phyloP scores from a whole-genome alignment of 1,140 invertebrate genomes.

The Eumaeus atala region DNA sequence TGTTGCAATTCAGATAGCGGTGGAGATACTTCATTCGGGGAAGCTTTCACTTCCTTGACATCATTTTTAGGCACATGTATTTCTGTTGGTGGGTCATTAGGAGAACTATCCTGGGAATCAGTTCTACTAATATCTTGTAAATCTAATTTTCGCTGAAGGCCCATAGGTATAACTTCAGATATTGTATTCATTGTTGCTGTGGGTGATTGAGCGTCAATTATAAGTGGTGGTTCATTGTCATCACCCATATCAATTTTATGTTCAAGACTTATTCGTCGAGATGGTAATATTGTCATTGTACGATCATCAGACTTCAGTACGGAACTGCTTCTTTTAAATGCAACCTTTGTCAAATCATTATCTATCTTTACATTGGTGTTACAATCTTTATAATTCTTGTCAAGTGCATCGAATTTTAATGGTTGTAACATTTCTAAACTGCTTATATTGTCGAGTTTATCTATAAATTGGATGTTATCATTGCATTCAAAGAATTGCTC shows the following conservation, averaged over 20 bases:
- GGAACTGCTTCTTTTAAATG: conserved; percentile 61
- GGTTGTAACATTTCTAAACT: conserved; percentile 43
- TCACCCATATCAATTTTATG: conserved; percentile 70
- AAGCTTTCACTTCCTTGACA: conserved; percentile 53
- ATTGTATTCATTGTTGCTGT: conserved; percentile 63
- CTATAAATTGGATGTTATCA: conserved; percentile 51
- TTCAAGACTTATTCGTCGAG: conserved; percentile 59
- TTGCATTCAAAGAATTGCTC: conserved; percentile 71
- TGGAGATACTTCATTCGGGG: conserved; percentile 64
- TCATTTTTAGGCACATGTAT: conserved; percentile 56
- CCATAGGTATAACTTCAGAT: conserved; percentile 60
- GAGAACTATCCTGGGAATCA: conserved; percentile 61
- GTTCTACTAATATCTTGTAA: conserved; percentile 45
- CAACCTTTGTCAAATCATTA: conserved; percentile 64
- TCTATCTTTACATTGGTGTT: conserved; percentile 55
- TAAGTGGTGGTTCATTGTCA: conserved; percentile 68
- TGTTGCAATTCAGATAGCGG: conserved; percentile 43
- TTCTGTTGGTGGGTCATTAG: conserved; percentile 64
- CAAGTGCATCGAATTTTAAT: conserved; percentile 43
- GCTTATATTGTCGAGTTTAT: conserved; percentile 46
- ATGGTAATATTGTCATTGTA: conserved; percentile 34
- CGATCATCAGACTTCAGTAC: conserved; percentile 61
- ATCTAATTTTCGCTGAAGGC: conserved; percentile 51
- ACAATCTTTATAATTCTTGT: conserved; percentile 36
- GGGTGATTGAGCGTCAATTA: conserved; percentile 61